Evolutionary conservation across 1,140 invertebrate genomes (phyloP).

Genomic region (Caenorhabditis inopinata): DNA sequence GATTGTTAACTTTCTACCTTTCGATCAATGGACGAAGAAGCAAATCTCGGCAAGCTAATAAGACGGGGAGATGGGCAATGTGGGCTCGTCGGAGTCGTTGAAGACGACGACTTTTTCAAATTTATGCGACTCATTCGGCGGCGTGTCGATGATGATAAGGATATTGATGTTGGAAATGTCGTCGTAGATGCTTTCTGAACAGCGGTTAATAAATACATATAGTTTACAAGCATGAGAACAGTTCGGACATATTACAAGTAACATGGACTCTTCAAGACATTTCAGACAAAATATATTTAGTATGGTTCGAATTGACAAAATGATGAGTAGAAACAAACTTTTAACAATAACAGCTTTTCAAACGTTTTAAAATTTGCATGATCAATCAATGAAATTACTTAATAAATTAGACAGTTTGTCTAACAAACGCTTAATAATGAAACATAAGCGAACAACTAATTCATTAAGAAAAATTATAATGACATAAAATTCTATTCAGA

Average conservation of each 20-base stretch:
- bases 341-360: no score
- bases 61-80: slow-evolving; percentile 17
- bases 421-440: no score
- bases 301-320: no score
- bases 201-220: neutral
- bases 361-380: no score
- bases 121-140: slow-evolving; percentile 7
- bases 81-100: slow-evolving; percentile 16
- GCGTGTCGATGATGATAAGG: neutral
- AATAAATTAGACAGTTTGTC: no score
- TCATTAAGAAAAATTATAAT: no score
- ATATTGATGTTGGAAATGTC: neutral
- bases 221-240: neutral
- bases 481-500: no score
- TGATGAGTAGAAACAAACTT: no score
- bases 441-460: no score
- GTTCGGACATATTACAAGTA: neutral
- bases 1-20: neutral
- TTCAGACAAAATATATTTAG: no score
- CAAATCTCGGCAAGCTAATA: slow-evolving; percentile 6
- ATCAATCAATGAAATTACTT: no score
- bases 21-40: slow-evolving; percentile 3
- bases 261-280: neutral
- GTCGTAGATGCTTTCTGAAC: neutral
- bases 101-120: slow-evolving; percentile 10